A percentile compares a stretch with the other conserved stretches of the same genome.
These are phyloP conservation scores for Eupristina koningsbergeri DNA, from an alignment of 1,140 invertebrate genomes.

Conservation along the genomic window DNA sequence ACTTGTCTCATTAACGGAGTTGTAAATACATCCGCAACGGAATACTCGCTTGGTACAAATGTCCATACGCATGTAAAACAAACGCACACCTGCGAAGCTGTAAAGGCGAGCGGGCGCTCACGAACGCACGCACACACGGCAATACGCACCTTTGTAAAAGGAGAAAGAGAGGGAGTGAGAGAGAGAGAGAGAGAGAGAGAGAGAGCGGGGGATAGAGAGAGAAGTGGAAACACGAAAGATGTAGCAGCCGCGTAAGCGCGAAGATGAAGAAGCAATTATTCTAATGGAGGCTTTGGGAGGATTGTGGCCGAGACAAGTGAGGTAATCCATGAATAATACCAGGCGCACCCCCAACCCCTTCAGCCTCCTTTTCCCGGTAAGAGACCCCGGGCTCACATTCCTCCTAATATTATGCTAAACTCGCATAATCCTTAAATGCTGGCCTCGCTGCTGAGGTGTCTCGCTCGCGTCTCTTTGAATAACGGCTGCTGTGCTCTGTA, in stretches of 20 bases:
- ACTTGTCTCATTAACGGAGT: not conserved
- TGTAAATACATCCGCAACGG: not conserved
- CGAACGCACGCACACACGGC: not conserved
- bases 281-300: slow-evolving; percentile 71
- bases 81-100: too few relatives aligned
- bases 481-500: slow-evolving; percentile 1
- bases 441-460: slow-evolving; percentile 53
- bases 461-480: slow-evolving; percentile 40
- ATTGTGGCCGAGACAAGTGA: slow-evolving; percentile 69
- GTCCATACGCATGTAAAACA: too few relatives aligned
- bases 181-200: too few relatives aligned
- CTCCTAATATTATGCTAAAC: slow-evolving; percentile 70
- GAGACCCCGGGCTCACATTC: slow-evolving; percentile 36
- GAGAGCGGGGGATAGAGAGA: too few relatives aligned
- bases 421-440: slow-evolving; percentile 69
- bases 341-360: not conserved
- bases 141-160: slow-evolving; percentile 21
- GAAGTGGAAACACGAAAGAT: slow-evolving; percentile 52
- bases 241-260: slow-evolving; percentile 61
- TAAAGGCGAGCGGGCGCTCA: too few relatives aligned
- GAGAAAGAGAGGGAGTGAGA: slow-evolving; percentile 2
- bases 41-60: too few relatives aligned
- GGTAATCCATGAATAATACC: slow-evolving; percentile 73
- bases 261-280: slow-evolving; percentile 74
- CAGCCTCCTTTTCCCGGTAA: not conserved